Evolutionary conservation across 2,797 vertebrate genomes (phyloP).

Genomic region (Tauraco hartlaubi): DNA sequence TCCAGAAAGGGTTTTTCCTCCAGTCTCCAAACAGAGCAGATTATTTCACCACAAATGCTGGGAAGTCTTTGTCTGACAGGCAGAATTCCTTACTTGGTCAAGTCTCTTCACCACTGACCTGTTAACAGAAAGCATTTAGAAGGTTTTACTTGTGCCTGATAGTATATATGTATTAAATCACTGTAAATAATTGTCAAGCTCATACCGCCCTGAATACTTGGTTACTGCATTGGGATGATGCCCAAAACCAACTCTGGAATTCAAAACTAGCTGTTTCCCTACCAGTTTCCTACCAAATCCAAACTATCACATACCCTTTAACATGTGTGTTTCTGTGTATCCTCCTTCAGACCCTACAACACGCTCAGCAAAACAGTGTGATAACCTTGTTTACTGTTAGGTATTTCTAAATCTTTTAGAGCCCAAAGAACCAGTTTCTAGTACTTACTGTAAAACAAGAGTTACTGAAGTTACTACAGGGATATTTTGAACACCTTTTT

Average conservation of each 20-base stretch:
- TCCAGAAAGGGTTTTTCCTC: slow-evolving; percentile 54
- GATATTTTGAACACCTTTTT: background rate
- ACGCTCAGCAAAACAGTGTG: background rate
- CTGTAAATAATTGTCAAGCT: background rate
- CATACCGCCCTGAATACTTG: background rate
- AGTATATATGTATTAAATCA: background rate
- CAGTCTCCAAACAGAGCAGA: slow-evolving; percentile 12
- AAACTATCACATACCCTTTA: background rate
- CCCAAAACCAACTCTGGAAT: background rate
- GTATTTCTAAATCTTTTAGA: background rate
- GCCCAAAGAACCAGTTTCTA: background rate
- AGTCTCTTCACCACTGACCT: slow-evolving; percentile 1
- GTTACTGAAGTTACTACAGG: background rate
- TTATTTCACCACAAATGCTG: background rate
- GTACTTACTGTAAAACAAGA: background rate
- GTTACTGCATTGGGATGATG: slow-evolving; percentile 28
- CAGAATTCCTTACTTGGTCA: slow-evolving; percentile 34
- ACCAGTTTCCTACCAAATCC: background rate
- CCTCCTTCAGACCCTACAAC: background rate
- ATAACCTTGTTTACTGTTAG: background rate
- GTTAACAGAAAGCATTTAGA: background rate
- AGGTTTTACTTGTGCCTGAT: background rate
- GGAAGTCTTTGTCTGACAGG: background rate
- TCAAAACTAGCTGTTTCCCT: background rate
- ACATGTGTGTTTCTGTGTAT: accelerated